Evolutionary conservation across 1,140 invertebrate genomes (phyloP), one percentile per base, ranked within the genome.

Genomic region (Lepidurus arcticus): DNA sequence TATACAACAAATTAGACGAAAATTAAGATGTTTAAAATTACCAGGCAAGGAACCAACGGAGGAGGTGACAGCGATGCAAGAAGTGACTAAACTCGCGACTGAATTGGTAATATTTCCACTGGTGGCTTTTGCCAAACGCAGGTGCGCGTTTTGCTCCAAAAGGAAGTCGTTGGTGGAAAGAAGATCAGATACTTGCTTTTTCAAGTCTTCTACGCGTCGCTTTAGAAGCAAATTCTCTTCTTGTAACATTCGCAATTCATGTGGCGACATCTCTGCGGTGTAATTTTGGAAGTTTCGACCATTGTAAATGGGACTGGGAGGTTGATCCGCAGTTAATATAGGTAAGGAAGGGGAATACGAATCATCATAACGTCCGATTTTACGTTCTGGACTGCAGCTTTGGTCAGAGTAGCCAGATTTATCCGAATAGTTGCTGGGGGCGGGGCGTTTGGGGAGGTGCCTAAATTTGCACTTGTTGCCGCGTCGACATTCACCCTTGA

Each of bases 131-230:
- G 88, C 88, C 79, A 92, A 87, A 74, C 92, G 86, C 77, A 93
- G 85, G 74, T 92, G 90, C 10, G 92, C 92, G 84, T 94, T 94
- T 85, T 94, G 92, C 81, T 93, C 91, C 74, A 94, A 83, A 0
- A 94, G 86, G 83, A 93, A 93, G 83, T 93, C 92, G 84, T 93
- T 94, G 3, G 92, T 92, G 7, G 92, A 91, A n/a, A 90, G 90
- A 74, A 93, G 83, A 83, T 92, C 91, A 44, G 88, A 87, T 4
- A 90, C 88, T 84, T 89, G 86, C 74, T 82, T 82, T 74, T 82
- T 82, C 74, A 93, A 83, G 81, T 92, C 91, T 73, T 92, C 90
- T 76, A 93, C 88, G 83, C 91, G 90, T 80, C 91, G 89, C 80
- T 90, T 87, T 47, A 94, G 83, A 79, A 92, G 85, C 53, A 85